Base-by-base conservation (phyloP, 2,113 vertebrate genomes). In the Corythornis cristatus region DNA sequence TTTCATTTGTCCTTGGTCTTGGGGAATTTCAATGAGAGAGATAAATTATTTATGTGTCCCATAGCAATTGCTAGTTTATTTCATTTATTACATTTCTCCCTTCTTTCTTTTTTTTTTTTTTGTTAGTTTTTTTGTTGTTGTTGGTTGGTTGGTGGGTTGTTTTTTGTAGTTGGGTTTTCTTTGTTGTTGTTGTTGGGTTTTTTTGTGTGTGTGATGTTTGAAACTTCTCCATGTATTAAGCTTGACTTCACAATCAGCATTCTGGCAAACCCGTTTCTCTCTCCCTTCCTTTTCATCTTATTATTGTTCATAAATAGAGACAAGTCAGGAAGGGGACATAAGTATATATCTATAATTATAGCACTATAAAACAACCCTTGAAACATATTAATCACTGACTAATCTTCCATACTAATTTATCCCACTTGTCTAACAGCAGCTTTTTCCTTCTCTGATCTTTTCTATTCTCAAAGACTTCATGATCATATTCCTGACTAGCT, bases 361-460 rank as follows among this genome's bases (percentile, higher is more conserved):
- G 58, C 89, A 54, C 89, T 37, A 79, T 82, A 93, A 86, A 94
- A 87, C 89, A 93, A 89, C 92, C 80, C 86, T 95, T 87, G 87
- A 95, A 96, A 93, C 76, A 76, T 93, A 95, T 95, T 96, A 96
- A 96, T 95, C 94, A 95, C 91, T 91, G 94, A 85, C 86, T 94
- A 90, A 96, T 96, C 90, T 96, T 91, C 60, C 89, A 93, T 91
- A 90, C 91, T 93, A 90, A 95, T 96, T 95, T 96, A 90, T 90
- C 25, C 54, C 86, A 92, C 86, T 96, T 96, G 83, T 96, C 91
- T 93, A 81, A 79, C 82, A 92, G 71, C 42, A 93, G 78, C 84
- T 76, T 54, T 94, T 94, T 80, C 74, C 83, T 93, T 81, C 93
- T 94, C 74, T 82, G 83, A 75, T 86, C 84, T 84, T 91, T 92